Evolutionary conservation across 2,888 invertebrate genomes (phyloP).

Genomic region (Clostera curtula): DNA sequence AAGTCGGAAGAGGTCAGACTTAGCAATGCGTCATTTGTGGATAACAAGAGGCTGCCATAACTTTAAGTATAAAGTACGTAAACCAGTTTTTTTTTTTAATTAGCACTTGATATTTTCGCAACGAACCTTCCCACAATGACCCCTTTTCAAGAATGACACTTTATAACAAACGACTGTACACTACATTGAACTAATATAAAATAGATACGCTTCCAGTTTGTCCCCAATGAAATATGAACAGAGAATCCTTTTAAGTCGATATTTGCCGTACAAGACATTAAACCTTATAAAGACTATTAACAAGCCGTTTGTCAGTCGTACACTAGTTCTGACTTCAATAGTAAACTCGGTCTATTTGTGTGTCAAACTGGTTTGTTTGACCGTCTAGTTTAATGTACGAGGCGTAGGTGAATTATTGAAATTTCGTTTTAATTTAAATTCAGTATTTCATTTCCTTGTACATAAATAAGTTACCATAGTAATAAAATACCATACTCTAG

Average conservation of each 20-base stretch:
- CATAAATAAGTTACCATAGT: too few relatives aligned
- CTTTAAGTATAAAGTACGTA: too few relatives aligned
- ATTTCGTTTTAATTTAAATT: too few relatives aligned
- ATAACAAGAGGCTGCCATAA: too few relatives aligned
- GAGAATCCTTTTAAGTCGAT: slow-evolving; percentile 48
- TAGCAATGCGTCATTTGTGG: too few relatives aligned
- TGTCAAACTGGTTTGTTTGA: slow-evolving; percentile 29
- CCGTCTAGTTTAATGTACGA: slow-evolving; percentile 15
- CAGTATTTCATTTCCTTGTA: too few relatives aligned
- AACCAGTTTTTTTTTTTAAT: too few relatives aligned
- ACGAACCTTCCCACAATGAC: neutral
- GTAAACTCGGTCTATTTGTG: slow-evolving; percentile 32
- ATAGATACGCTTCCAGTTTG: slow-evolving; percentile 16
- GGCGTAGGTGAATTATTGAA: slow-evolving; percentile 15
- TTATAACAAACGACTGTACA: slow-evolving; percentile 1
- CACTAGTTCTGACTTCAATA: slow-evolving; percentile 34
- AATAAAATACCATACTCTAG: too few relatives aligned
- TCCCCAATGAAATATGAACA: slow-evolving; percentile 26
- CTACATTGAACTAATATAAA: slow-evolving; percentile 8
- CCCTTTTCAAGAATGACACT: neutral
- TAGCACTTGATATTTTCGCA: too few relatives aligned
- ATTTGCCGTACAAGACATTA: slow-evolving; percentile 46
- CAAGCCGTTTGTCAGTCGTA: slow-evolving; percentile 54
- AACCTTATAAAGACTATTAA: slow-evolving; percentile 55
- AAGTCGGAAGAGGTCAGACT: too few relatives aligned